Percentiles rank a stretch among this genome's conserved stretches.
Conservation (phyloP, 1,140 invertebrate species). For the Galendromus occidentalis region DNA sequence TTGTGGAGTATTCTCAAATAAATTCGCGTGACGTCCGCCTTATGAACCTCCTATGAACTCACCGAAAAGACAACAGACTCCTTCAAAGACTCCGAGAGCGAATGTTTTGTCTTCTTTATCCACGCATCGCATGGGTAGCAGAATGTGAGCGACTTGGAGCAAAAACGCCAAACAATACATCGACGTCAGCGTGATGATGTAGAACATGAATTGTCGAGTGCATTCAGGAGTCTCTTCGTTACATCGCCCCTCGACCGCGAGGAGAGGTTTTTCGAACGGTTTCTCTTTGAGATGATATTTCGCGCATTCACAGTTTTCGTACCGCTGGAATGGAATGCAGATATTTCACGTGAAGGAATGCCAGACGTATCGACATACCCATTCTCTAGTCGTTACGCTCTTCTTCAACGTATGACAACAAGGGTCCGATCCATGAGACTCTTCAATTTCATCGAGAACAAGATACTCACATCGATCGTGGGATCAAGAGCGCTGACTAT, state of each 20-base stretch:
- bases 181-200: neutral
- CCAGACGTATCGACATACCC: neutral
- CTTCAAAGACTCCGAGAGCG: neutral
- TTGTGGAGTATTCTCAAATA: no score
- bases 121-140: neutral
- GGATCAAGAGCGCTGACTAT: neutral
- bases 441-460: neutral
- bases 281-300: neutral
- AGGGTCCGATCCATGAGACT: neutral
- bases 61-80: neutral
- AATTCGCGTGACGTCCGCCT: neutral
- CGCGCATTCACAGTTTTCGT: slow-evolving; percentile 1
- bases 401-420: neutral
- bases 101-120: neutral
- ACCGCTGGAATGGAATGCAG: neutral
- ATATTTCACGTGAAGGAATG: neutral
- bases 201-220: neutral
- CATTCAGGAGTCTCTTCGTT: slow-evolving; percentile 7
- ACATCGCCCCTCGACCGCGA: neutral
- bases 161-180: slow-evolving; percentile 1
- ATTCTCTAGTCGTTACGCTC: no score
- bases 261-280: neutral
- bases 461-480: neutral
- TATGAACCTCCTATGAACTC: neutral
- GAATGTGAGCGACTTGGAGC: neutral